phyloP scores from a whole-genome alignment of 2,888 invertebrate species.

The Pimpla rufipes region DNA sequence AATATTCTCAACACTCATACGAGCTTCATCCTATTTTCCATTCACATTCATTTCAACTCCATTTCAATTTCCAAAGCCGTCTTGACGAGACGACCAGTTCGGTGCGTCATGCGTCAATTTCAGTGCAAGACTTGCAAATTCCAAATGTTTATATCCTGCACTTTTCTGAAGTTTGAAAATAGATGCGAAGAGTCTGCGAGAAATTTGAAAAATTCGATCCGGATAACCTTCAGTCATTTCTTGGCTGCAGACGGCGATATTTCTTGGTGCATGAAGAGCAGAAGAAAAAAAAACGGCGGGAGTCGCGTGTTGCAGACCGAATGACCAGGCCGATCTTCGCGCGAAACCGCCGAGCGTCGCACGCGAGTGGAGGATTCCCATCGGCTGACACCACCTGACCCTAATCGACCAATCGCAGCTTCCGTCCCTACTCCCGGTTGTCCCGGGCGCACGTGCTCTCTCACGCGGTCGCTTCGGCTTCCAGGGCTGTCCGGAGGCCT shows the following conservation, averaged over 20 bases:
- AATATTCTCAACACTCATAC: too few relatives aligned
- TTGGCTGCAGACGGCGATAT: background rate
- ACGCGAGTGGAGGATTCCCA: constrained; percentile 24
- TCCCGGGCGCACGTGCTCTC: constrained; percentile 41
- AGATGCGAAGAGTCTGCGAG: too few relatives aligned
- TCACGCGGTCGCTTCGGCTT: background rate
- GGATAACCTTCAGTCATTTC: background rate
- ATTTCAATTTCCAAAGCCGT: too few relatives aligned
- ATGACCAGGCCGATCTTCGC: background rate
- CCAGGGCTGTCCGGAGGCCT: background rate
- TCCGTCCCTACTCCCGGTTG: constrained; percentile 20
- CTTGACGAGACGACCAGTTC: too few relatives aligned
- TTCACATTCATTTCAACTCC: too few relatives aligned
- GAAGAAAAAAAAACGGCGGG: constrained; percentile 1
- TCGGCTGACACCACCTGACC: constrained; percentile 62
- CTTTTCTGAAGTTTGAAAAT: too few relatives aligned
- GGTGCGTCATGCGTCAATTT: too few relatives aligned
- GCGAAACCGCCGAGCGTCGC: background rate
- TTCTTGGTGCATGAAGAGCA: background rate
- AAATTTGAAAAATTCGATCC: background rate
- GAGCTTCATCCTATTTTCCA: too few relatives aligned
- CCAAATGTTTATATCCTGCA: too few relatives aligned
- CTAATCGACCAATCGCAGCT: constrained; percentile 48
- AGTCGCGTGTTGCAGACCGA: constrained; percentile 20
- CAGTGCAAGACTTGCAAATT: too few relatives aligned